Conservation (phyloP, 2,797 vertebrate species). For the Scyliorhinus canicula region DNA sequence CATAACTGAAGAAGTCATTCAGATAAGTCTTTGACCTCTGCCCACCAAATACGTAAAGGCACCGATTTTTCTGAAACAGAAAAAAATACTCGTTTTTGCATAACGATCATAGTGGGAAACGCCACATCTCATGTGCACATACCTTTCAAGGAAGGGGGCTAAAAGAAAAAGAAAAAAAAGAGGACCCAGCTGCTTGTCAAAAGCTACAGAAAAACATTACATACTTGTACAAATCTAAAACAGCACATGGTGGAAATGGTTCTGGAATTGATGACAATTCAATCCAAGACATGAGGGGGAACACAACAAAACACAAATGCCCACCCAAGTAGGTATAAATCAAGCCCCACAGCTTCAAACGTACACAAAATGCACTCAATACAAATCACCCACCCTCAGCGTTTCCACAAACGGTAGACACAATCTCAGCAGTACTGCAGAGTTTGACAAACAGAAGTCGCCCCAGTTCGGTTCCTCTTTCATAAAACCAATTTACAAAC, state of each 20-base stretch:
- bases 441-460: neutral
- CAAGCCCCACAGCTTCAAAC: neutral
- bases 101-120: slow-evolving; percentile 32
- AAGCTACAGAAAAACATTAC: neutral
- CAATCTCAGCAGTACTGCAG: neutral
- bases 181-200: neutral
- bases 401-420: neutral
- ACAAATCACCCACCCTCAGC: neutral
- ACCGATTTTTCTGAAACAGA: slow-evolving; percentile 82
- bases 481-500: neutral
- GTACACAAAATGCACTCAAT: neutral
- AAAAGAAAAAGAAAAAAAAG: neutral
- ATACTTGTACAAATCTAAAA: neutral
- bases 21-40: slow-evolving; percentile 96
- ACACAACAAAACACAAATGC: neutral
- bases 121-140: neutral
- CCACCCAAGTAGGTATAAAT: neutral
- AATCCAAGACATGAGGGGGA: neutral
- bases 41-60: slow-evolving; percentile 92
- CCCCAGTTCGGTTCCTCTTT: neutral
- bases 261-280: neutral
- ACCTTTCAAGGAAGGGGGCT: neutral
- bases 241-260: neutral
- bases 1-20: slow-evolving; percentile 98
- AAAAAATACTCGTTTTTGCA: slow-evolving; percentile 36